These are phyloP conservation scores for Corvus moneduloides DNA, from an alignment of 2,113 vertebrate genomes.

Conservation along the genomic window DNA sequence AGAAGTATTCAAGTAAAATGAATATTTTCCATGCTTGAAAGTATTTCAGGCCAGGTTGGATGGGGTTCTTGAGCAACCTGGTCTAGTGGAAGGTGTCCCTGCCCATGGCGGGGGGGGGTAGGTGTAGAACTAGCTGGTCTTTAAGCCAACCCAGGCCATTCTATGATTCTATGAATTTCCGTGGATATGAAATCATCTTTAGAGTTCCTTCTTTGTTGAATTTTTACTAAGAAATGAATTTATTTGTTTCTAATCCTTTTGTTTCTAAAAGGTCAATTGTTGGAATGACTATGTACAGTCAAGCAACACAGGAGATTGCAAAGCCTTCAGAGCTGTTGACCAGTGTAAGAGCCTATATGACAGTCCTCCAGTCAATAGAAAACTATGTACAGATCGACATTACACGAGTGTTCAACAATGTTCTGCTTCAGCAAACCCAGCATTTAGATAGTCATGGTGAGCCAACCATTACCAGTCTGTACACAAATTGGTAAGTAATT, in stretches of 20 bases:
- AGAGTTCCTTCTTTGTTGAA: not conserved
- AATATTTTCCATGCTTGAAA: not conserved
- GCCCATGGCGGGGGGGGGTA: too few relatives aligned
- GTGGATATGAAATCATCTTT: not conserved
- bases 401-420: slow-evolving; percentile 98
- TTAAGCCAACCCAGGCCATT: not conserved
- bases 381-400: slow-evolving; percentile 99
- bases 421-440: slow-evolving; percentile 98
- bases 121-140: not conserved
- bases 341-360: slow-evolving; percentile 98
- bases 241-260: not conserved
- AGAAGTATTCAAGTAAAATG: not conserved
- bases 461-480: slow-evolving; percentile 97
- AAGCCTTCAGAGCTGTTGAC: slow-evolving; percentile 97
- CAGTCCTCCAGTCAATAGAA: slow-evolving; percentile 97
- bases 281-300: slow-evolving; percentile 99
- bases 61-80: not conserved
- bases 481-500: slow-evolving; percentile 93
- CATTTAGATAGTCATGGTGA: slow-evolving; percentile 99
- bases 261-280: slow-evolving; percentile 88
- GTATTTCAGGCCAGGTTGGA: not conserved
- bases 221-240: not conserved
- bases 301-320: slow-evolving; percentile 98
- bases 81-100: not conserved
- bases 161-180: not conserved